Percentiles rank a stretch among this genome's conserved stretches.
Conservation (phyloP, 2,888 invertebrate species). For the Phengaris alcon region DNA sequence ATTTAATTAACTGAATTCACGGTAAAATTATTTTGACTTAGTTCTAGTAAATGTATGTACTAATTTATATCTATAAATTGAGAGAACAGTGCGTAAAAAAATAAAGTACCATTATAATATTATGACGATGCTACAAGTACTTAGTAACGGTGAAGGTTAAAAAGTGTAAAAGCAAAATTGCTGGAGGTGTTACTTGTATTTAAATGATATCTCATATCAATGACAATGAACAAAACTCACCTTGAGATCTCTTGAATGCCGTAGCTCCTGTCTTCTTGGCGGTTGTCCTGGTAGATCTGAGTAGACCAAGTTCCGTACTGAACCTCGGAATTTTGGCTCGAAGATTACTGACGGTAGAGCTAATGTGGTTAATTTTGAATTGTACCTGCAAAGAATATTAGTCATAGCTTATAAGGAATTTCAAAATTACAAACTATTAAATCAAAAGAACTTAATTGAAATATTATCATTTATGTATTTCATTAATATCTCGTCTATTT, state of each 20-base stretch:
- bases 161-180: too few species aligned
- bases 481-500: not conserved
- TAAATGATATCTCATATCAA: too few species aligned
- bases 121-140: too few species aligned
- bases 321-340: conserved; percentile 94
- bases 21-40: not conserved
- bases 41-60: too few species aligned
- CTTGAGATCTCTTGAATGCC: conserved; percentile 88
- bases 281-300: conserved; percentile 89
- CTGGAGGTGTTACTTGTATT: too few species aligned
- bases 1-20: not conserved
- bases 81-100: too few species aligned
- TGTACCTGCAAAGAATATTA: conserved; percentile 78
- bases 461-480: not conserved
- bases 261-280: conserved; percentile 90
- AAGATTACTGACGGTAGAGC: conserved; percentile 95
- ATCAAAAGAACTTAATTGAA: too few species aligned
- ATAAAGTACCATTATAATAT: too few species aligned
- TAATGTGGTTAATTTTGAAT: conserved; percentile 89
- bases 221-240: conserved; percentile 55
- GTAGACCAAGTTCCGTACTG: conserved; percentile 94
- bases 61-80: too few species aligned
- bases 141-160: too few species aligned
- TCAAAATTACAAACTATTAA: too few species aligned
- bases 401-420: not conserved